Percentiles rank a stretch among this genome's conserved stretches.
phyloP scores from a whole-genome alignment of 1,140 invertebrate species.

The Melipona quadrifasciata region DNA sequence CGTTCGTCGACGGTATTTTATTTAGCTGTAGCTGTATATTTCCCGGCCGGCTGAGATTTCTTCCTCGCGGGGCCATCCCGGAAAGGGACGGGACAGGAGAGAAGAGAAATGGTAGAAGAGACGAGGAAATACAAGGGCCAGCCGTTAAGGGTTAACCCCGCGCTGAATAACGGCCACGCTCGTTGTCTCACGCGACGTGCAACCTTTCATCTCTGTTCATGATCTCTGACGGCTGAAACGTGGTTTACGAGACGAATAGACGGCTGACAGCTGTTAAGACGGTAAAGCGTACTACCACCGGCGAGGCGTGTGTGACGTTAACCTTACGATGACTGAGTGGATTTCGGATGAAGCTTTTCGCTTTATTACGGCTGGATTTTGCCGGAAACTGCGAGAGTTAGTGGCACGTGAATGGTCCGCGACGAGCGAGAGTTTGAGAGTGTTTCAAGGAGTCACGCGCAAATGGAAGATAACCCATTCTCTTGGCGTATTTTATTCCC shows the following conservation, averaged over 20 bases:
- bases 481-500: no score
- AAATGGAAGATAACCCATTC: background rate
- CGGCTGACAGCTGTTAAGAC: background rate
- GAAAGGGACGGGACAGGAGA: background rate
- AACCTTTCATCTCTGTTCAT: slow-evolving; percentile 2
- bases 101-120: background rate
- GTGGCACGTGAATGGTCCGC: background rate
- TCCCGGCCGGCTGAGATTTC: slow-evolving; percentile 29
- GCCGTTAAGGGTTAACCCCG: slow-evolving; percentile 28
- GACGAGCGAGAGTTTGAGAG: background rate
- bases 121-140: slow-evolving; percentile 4
- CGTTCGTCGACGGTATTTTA: slow-evolving; percentile 25
- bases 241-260: slow-evolving; percentile 10
- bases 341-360: background rate
- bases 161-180: slow-evolving; percentile 11
- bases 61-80: slow-evolving; percentile 1
- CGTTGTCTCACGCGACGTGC: background rate
- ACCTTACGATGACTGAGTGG: background rate
- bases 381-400: no score
- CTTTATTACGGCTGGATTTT: background rate
- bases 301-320: background rate
- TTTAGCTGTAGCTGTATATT: slow-evolving; percentile 29
- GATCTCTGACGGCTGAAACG: slow-evolving; percentile 9
- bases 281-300: no score
- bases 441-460: background rate